Evolutionary conservation across 2,113 vertebrate species (phyloP), one percentile per base, ranked within the genome.

Genomic region (Psittacula cyanocephala): DNA sequence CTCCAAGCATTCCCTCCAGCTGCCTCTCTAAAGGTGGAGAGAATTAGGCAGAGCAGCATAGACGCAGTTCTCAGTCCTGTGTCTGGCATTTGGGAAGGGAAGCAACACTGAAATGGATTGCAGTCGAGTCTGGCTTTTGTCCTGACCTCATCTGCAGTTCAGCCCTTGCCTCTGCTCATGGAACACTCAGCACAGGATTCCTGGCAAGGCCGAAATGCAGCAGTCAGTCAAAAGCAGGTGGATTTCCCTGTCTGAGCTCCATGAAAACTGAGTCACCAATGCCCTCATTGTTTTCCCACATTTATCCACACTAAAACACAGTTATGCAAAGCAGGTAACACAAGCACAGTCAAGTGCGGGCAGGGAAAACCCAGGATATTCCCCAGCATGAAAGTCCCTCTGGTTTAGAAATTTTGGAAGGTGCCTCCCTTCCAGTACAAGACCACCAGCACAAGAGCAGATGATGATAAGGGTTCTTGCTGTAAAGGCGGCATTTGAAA

Each of bases 301-400:
- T 90, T 46, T 69, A 67, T 83, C 83, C n/a, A 1, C 31, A 20
- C 55, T 43, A 5, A 44, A 62, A 63, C 63, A 47, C 23, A 14
- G 75, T 23, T 90, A 74, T 83, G 94, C 96, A 94, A 96, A 95
- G 68, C 92, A 93, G 88, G 1, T 5, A 70, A 90, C n/a, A 53
- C 31, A 63, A 55, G 60, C 55, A 46, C 49, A 33, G 68, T 17
- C 71, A 74, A 39, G 80, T 9, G 55, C 27, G n/a, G 68, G 68
- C 55, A 81, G 86, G 83, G 65, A 44, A 77, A 71, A 86, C 6
- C 22, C 46, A 17, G 80, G 80, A 70, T 75, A 27, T 70, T 90
- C 53, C 53, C 14, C n/a, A 28, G 47, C 6, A 5, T 59, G 47
- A 24, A 53, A 85, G 50, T 44, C 67, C 62, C 63, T 81, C 19